phyloP scores from a whole-genome alignment of 2,113 vertebrate species.

The Macquaria australasica region DNA sequence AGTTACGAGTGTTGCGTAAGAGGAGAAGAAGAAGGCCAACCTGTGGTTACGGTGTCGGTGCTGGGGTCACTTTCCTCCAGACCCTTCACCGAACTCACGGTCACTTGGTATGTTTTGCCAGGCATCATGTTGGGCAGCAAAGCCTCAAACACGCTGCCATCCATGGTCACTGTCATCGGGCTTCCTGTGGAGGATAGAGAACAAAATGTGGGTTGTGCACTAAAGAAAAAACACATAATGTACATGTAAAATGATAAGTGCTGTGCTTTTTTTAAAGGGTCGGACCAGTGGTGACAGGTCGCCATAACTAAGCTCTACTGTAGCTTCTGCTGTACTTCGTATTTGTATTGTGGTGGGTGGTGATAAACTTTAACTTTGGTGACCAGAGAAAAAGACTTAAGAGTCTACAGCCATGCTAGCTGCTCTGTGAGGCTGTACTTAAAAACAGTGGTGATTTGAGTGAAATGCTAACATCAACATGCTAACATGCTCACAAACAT shows the following conservation, averaged over 20 bases:
- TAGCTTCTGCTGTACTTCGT: not conserved
- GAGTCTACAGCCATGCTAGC: too few relatives aligned
- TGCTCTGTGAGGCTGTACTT: too few relatives aligned
- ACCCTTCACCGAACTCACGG: slow-evolving; percentile 89
- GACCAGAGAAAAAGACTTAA: too few relatives aligned
- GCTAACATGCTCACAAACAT: too few relatives aligned
- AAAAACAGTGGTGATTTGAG: too few relatives aligned
- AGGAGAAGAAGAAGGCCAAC: slow-evolving; percentile 71
- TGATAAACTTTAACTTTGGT: too few relatives aligned
- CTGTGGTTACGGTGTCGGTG: slow-evolving; percentile 89
- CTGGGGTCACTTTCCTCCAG: slow-evolving; percentile 93
- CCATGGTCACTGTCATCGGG: slow-evolving; percentile 83
- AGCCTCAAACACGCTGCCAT: slow-evolving; percentile 85
- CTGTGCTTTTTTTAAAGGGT: too few relatives aligned
- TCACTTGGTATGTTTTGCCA: slow-evolving; percentile 89
- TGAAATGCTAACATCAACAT: too few relatives aligned
- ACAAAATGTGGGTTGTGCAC: not conserved
- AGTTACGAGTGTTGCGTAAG: not conserved
- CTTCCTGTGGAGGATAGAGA: slow-evolving; percentile 80
- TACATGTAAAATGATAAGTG: too few relatives aligned
- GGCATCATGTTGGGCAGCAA: slow-evolving; percentile 87
- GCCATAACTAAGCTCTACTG: not conserved
- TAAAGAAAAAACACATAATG: not conserved
- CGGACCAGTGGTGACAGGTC: too few relatives aligned
- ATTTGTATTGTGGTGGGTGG: too few relatives aligned